Base-by-base conservation (phyloP, 2,888 invertebrate genomes). In the Loripinus fragilis region DNA sequence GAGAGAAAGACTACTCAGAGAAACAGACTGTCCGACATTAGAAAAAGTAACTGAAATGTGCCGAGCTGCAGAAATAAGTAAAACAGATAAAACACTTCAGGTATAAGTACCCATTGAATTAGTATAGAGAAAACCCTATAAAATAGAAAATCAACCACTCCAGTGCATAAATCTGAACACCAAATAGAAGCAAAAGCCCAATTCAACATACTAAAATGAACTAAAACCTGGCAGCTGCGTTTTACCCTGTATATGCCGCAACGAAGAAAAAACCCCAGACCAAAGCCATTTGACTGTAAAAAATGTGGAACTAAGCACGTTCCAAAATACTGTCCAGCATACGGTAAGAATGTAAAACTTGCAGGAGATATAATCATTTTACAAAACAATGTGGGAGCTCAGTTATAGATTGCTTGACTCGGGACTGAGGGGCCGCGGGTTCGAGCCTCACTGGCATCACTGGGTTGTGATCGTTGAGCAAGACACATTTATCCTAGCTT, bases 61-160 rank as follows among this genome's bases (percentile, higher is more conserved):
- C 41, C 12, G 80, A 25, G 77, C 80, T 38, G 69, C 80, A 20
- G 80, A 80, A 68, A 35, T 48, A 23, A 71, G 77, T 35, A 76
- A 69, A 55, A 33, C 65, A 10, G 67, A 78, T 12, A 38, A 38
- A 38, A 38, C 38, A 8, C 38, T 38, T 38, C 38, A 38, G 12
- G 38, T 5, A 38, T 5, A 38, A 38, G 12, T 38, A 8, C 38
- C 38, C 5, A 38, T 8, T 38, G 38, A 38, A 8, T 5, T 12
- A 5, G 12, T 38, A 38, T 8, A 38, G 38, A 38, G 12, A 38
- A 38, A 12, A 12, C 38, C n/a, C n/a, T n/a, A 38, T 12, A 38
- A 8, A 38, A 12, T 5, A 12, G 38, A 8, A 38, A 38, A 8
- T 38, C 38, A 12, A 12, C 7, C 12, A 12, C 38, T 38, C 12